These are phyloP conservation scores for Drosophila ustulata DNA, from an alignment of 2,888 invertebrate species.

Conservation along the genomic window DNA sequence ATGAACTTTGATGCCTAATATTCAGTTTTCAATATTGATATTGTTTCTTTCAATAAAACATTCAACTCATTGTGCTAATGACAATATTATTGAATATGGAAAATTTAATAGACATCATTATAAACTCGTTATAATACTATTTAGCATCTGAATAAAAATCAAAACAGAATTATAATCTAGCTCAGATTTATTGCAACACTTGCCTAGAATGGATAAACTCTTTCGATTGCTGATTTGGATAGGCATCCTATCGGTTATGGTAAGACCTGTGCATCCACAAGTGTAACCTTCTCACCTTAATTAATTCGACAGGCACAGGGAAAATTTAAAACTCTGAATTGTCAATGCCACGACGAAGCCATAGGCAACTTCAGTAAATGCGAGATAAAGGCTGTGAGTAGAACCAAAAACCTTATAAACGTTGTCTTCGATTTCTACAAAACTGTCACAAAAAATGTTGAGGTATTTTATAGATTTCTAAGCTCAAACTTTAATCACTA, in stretches of 20 bases:
- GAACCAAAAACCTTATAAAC: slow-evolving; percentile 1
- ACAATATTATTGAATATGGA: not conserved
- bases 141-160: not conserved
- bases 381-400: slow-evolving; percentile 17
- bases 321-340: slow-evolving; percentile 11
- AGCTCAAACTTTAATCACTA: not conserved
- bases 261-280: not conserved
- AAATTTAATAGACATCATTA: not conserved
- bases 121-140: not conserved
- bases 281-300: not conserved
- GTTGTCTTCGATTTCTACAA: not conserved
- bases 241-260: not conserved
- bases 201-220: not conserved
- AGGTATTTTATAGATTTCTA: not conserved
- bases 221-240: not conserved
- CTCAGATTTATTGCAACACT: not conserved
- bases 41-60: too few relatives aligned
- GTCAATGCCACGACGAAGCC: not conserved
- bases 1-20: too few relatives aligned
- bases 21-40: too few relatives aligned
- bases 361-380: not conserved
- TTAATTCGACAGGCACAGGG: not conserved
- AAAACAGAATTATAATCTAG: not conserved
- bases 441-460: not conserved
- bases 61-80: too few relatives aligned